Conservation (phyloP, 2,113 vertebrate species). For the Bos javanicus region DNA sequence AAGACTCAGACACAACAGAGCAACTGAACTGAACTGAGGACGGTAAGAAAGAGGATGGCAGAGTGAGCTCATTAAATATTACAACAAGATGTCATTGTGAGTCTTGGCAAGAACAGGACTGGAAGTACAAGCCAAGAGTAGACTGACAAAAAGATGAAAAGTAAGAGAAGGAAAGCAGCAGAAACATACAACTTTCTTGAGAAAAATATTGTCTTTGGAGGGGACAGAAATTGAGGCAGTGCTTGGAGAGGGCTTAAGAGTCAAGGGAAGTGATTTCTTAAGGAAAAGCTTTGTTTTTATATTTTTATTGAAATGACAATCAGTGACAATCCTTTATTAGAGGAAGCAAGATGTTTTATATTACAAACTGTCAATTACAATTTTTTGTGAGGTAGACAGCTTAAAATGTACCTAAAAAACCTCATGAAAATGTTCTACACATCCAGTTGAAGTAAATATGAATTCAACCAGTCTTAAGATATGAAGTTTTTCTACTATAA, state of each 20-base stretch:
- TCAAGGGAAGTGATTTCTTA: not conserved
- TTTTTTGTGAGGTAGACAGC: not conserved
- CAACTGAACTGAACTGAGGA: not conserved
- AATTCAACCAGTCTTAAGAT: not conserved
- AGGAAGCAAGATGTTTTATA: not conserved
- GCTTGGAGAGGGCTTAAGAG: not conserved
- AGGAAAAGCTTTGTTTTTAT: not conserved
- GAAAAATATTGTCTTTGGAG: not conserved
- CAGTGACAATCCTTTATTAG: not conserved
- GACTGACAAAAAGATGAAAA: not conserved
- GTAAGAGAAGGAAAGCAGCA: not conserved
- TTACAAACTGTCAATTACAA: not conserved
- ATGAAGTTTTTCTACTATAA: not conserved
- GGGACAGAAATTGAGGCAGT: not conserved
- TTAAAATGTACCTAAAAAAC: not conserved
- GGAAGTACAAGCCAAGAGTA: not conserved
- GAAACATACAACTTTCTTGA: not conserved
- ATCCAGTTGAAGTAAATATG: not conserved
- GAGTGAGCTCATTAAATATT: not conserved
- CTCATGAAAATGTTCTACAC: not conserved
- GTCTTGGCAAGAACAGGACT: not conserved
- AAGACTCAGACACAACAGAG: not conserved
- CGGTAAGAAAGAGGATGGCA: not conserved
- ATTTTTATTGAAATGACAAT: not conserved
- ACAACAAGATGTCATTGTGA: not conserved